Conservation (phyloP, 2,888 invertebrate species). For the Mesoligia furuncula region DNA sequence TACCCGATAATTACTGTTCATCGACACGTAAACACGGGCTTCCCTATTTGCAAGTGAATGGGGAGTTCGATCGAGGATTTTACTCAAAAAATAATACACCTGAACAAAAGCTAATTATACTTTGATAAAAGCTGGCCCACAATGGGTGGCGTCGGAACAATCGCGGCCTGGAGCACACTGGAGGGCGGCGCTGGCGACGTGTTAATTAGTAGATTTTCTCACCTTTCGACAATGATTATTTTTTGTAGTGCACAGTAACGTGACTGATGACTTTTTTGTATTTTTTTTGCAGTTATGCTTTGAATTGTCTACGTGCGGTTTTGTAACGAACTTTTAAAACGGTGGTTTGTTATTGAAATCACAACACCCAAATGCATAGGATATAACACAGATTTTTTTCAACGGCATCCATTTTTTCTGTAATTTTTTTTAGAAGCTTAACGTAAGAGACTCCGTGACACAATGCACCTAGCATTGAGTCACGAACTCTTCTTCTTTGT, state of each 20-base stretch:
- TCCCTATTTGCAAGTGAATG: conserved; percentile 84
- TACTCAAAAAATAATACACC: conserved; percentile 82
- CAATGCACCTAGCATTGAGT: background rate
- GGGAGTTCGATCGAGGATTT: conserved; percentile 72
- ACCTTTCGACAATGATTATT: conserved; percentile 83
- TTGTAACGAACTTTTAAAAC: conserved; percentile 58
- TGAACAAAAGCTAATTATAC: conserved; percentile 88
- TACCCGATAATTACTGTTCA: conserved; percentile 82
- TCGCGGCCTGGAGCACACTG: conserved; percentile 69
- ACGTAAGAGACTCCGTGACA: background rate
- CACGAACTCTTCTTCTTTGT: background rate
- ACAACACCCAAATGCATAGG: background rate
- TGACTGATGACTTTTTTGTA: conserved; percentile 66
- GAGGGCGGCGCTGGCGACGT: conserved; percentile 77
- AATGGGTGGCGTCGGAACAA: conserved; percentile 77
- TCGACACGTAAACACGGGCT: conserved; percentile 81
- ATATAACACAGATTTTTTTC: background rate
- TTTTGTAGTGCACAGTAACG: conserved; percentile 72
- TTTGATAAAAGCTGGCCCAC: conserved; percentile 79
- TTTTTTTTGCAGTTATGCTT: conserved; percentile 72
- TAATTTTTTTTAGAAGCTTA: background rate
- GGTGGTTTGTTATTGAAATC: conserved; percentile 24
- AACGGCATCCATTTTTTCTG: background rate
- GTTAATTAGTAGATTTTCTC: conserved; percentile 89
- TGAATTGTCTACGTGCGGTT: conserved; percentile 44